These are phyloP conservation scores for Clusia tigrina DNA, from an alignment of 2,888 invertebrate genomes.

Conservation along the genomic window DNA sequence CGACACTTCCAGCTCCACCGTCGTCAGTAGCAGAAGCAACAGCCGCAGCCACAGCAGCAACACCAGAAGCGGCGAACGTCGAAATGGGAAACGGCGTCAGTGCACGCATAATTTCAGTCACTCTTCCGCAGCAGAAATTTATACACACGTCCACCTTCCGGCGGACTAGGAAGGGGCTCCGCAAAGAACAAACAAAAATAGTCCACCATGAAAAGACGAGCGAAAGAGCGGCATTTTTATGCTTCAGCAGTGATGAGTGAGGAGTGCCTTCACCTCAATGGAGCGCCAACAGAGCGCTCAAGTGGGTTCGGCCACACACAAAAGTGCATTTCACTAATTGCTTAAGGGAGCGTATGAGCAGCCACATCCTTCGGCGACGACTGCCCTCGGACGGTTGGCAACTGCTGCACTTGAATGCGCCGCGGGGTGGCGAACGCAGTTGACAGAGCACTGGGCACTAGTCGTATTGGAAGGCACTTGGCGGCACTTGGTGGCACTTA, in stretches of 20 bases:
- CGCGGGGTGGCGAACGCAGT: not conserved
- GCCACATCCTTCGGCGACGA: no score
- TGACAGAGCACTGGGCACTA: no score
- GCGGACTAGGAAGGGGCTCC: no score
- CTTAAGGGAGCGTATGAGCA: slow-evolving; percentile 35
- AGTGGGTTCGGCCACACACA: slow-evolving; percentile 54
- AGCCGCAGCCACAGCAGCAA: no score
- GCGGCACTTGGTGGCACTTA: no score
- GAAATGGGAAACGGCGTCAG: slow-evolving; percentile 47
- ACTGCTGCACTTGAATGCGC: not conserved
- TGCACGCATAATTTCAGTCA: slow-evolving; percentile 55
- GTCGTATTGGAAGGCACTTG: no score
- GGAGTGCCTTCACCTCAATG: not conserved
- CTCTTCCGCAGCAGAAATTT: not conserved
- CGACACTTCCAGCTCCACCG: slow-evolving; percentile 16
- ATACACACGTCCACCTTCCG: slow-evolving; percentile 8
- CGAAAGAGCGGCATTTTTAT: slow-evolving; percentile 18
- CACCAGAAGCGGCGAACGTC: slow-evolving; percentile 6
- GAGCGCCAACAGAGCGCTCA: slow-evolving; percentile 19
- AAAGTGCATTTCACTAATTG: slow-evolving; percentile 57
- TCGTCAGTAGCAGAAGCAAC: no score
- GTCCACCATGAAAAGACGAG: not conserved
- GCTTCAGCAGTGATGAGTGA: slow-evolving; percentile 8
- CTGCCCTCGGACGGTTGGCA: not conserved
- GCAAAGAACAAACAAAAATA: not conserved